A percentile compares a stretch with the other conserved stretches of the same genome.
Evolutionary conservation across 2,797 vertebrate species (phyloP).

Genomic region (Cryptoprocta ferox): DNA sequence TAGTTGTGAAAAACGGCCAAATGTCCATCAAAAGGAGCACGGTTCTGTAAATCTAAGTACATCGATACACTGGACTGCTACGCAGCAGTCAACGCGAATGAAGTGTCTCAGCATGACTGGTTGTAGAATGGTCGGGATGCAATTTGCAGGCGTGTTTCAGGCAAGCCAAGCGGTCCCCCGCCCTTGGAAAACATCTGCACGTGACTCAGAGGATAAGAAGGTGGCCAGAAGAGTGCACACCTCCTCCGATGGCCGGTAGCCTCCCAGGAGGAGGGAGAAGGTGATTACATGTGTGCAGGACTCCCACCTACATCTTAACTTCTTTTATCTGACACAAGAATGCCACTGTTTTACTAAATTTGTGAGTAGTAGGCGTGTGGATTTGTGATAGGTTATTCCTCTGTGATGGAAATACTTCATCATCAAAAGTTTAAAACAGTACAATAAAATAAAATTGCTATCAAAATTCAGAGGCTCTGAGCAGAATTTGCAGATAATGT

Average conservation of each 20-base stretch:
- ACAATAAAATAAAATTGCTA: not conserved
- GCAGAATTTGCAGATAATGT: not conserved
- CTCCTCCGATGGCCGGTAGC: not conserved
- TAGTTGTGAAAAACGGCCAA: not conserved
- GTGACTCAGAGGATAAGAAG: not conserved
- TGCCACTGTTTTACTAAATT: not conserved
- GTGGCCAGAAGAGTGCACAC: not conserved
- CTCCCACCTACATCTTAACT: too few species aligned
- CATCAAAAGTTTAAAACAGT: not conserved
- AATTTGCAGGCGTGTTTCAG: not conserved
- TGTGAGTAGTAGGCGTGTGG: not conserved
- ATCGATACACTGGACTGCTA: not conserved
- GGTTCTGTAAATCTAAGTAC: too few species aligned
- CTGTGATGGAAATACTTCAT: not conserved
- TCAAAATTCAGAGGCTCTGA: not conserved
- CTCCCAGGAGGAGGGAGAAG: not conserved
- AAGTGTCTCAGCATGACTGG: not conserved
- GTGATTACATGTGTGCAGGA: too few species aligned
- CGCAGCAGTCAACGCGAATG: not conserved
- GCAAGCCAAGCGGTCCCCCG: not conserved
- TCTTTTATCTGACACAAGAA: not conserved
- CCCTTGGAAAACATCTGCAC: not conserved
- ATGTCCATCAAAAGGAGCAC: not conserved
- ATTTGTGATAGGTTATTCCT: not conserved
- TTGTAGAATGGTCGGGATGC: not conserved